Conservation (phyloP, 2,888 invertebrate genomes). For the Archips crataeganus region DNA sequence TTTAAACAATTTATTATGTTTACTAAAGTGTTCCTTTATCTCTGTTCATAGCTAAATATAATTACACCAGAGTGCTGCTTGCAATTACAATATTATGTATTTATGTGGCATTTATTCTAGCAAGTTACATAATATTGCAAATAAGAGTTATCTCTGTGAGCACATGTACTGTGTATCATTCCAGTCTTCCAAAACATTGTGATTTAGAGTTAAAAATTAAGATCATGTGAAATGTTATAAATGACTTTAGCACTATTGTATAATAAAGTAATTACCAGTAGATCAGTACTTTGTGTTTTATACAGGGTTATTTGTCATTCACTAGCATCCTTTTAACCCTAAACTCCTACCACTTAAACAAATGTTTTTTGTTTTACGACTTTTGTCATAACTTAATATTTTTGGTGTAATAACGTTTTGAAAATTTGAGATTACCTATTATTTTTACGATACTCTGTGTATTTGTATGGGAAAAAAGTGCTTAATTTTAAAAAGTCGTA, state of each 20-base stretch:
- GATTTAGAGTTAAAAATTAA: constrained; percentile 54
- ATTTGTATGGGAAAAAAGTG: no score
- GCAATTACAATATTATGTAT: neutral
- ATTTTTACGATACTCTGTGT: no score
- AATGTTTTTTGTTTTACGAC: no score
- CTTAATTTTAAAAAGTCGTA: no score
- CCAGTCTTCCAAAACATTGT: constrained; percentile 72
- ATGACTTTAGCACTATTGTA: neutral
- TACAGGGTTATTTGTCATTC: no score
- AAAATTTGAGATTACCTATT: no score
- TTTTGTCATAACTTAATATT: no score
- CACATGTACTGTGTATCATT: constrained; percentile 52
- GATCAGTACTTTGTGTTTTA: no score
- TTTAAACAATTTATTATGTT: neutral
- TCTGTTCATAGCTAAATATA: neutral
- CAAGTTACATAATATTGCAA: constrained; percentile 12
- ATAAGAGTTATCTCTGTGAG: constrained; percentile 43
- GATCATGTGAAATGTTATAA: neutral
- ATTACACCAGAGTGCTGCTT: neutral
- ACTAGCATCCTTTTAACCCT: no score
- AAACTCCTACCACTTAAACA: no score
- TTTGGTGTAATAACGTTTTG: no score
- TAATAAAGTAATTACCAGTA: neutral
- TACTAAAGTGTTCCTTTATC: neutral
- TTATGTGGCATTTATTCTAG: neutral